A percentile compares a stretch with the other conserved stretches of the same genome.
Conservation (phyloP, 2,113 vertebrate genomes). For the Muntiacus muntjak region DNA sequence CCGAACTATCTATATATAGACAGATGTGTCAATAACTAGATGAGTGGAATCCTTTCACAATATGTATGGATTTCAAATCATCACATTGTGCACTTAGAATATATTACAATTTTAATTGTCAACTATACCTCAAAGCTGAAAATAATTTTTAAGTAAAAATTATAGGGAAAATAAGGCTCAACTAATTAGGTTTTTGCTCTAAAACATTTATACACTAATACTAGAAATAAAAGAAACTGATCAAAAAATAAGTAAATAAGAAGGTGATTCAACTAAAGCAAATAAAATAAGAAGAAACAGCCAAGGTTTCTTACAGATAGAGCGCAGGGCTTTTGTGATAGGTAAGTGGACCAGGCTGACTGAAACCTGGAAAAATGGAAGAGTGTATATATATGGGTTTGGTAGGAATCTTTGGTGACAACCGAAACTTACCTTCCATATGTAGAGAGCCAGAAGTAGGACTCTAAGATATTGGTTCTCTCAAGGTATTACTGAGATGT, state of each 20-base stretch:
- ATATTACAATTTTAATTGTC: not conserved
- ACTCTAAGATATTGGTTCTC: not conserved
- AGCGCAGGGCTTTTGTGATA: not conserved
- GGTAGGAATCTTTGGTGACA: not conserved
- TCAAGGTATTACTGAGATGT: not conserved
- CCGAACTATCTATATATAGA: not conserved
- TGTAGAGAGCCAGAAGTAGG: not conserved
- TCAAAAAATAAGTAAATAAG: not conserved
- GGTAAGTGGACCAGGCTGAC: not conserved
- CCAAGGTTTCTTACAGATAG: not conserved
- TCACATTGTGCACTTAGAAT: not conserved
- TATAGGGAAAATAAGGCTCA: not conserved
- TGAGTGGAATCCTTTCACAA: not conserved
- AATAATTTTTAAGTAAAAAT: not conserved
- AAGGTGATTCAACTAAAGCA: not conserved
- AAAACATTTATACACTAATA: not conserved
- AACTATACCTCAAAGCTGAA: not conserved
- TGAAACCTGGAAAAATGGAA: not conserved
- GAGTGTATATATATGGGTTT: not conserved
- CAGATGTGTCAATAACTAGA: not conserved
- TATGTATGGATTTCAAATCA: not conserved
- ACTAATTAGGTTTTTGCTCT: not conserved
- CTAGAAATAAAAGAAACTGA: not conserved
- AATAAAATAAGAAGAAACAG: not conserved
- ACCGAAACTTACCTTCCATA: not conserved